phyloP scores from a whole-genome alignment of 2,113 vertebrate species.

The Gasterosteus aculeatus region DNA sequence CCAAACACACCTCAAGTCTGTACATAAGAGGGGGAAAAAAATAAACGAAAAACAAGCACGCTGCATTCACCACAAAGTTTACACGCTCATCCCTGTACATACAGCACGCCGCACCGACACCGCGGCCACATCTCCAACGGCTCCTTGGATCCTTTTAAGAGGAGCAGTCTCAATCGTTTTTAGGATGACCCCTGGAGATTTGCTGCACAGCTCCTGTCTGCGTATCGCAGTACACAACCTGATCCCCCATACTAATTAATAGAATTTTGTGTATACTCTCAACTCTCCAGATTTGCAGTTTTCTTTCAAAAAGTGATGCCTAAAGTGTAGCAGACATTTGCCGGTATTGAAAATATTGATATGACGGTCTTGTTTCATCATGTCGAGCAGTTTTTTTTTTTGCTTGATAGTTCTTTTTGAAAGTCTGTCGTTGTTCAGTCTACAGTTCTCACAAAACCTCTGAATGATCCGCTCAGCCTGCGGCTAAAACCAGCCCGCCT shows the following conservation, averaged over 20 bases:
- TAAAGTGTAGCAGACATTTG: conserved; percentile 77
- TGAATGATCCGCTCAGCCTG: conserved; percentile 33
- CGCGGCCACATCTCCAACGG: conserved; percentile 47
- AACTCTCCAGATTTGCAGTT: conserved; percentile 70
- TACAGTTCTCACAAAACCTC: conserved; percentile 53
- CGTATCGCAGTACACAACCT: conserved; percentile 66
- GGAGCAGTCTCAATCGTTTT: conserved; percentile 46
- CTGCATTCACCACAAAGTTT: conserved; percentile 70
- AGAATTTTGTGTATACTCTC: conserved; percentile 64
- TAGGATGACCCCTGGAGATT: conserved; percentile 47
- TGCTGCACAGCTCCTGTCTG: conserved; percentile 61
- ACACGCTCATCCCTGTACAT: conserved; percentile 78
- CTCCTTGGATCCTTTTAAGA: conserved; percentile 32
- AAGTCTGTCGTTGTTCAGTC: conserved; percentile 56
- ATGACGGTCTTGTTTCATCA: conserved; percentile 55
- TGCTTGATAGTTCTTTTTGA: conserved; percentile 73
- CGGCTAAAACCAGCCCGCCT: conserved; percentile 4
- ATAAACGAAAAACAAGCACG: conserved; percentile 58
- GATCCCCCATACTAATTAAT: conserved; percentile 68
- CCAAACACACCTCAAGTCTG: conserved; percentile 74
- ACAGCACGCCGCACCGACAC: conserved; percentile 73
- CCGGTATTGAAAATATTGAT: conserved; percentile 79
- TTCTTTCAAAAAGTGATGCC: conserved; percentile 79
- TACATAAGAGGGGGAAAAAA: conserved; percentile 53
- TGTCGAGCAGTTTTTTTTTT: conserved; percentile 55